Base-by-base conservation (phyloP, 2,888 invertebrate genomes). In the Salticus scenicus region DNA sequence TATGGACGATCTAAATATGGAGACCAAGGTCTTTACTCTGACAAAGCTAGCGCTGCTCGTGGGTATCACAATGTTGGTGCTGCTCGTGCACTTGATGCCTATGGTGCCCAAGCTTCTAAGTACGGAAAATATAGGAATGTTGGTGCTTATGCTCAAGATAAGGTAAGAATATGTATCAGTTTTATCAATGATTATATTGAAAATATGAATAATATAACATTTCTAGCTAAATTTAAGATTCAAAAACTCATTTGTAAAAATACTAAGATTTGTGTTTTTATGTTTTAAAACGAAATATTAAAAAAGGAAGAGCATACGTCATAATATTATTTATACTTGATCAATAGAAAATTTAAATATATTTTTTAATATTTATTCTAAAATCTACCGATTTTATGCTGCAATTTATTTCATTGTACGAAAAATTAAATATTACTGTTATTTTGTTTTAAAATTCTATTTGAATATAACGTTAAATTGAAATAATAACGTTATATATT, bases 121-220 rank as follows among this genome's bases (percentile, higher is more conserved):
- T 79, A 79, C 42, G 85, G 79, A 67, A 80, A 72, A 30, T 87
- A 87, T 80, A 72, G 81, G 41, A 79, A 82, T 28, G 77, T 87
- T 7, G 87, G 78, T 47, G 87, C 87, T 17, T 87, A 87, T 74
- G 87, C 78, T 57, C 79, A 75, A 57, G 77, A 84, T n/a, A 84
- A 84, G 74, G 81, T 81, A 17, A 27, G 17, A 0, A 72, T 14
- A 27, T 33, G 1, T 12, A 12, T 14, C 12, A 12, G 17, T n/a
- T n/a, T n/a, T 17, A 14, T 41, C 41, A 41, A 17, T 12, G 12
- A 42, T 17, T 14, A 0, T 42, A 14, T 14, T 8, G 10, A 41
- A 41, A 41, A 14, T 10, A 41, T 10, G 14, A 41, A 41, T 41
- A 14, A 14, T 14, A 41, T 10, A 10, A 14, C 8, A 41, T 10